Percentiles rank a stretch among this genome's conserved stretches.
These are phyloP conservation scores for Papio anubis DNA, from an alignment of 2,113 vertebrate genomes.

Conservation along the genomic window DNA sequence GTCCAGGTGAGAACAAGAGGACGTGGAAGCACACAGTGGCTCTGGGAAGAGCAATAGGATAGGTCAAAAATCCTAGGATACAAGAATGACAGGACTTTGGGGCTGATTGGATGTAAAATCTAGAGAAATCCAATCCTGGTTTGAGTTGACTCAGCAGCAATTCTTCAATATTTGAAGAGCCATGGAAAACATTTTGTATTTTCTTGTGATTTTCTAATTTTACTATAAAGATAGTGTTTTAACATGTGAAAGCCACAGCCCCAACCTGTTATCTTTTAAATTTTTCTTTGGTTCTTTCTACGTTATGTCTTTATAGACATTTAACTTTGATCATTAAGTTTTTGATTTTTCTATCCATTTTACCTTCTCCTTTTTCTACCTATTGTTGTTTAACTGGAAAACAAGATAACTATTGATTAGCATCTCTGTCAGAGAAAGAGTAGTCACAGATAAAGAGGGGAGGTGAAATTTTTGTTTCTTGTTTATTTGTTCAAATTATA, in stretches of 20 bases:
- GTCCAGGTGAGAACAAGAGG: not conserved
- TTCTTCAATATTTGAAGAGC: constrained; percentile 2
- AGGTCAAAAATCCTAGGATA: not conserved
- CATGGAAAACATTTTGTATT: constrained; percentile 4
- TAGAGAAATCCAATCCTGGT: not conserved
- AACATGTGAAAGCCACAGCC: not conserved
- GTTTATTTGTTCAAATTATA: not conserved
- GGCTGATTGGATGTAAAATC: not conserved
- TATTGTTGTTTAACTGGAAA: not conserved
- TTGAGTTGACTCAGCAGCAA: not conserved
- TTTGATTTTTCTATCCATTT: not conserved
- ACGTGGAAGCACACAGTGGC: too few species aligned
- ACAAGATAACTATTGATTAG: not conserved
- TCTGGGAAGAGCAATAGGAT: not conserved
- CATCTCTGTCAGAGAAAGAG: not conserved
- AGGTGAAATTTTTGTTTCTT: not conserved
- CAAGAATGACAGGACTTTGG: not conserved
- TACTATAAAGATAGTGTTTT: not conserved
- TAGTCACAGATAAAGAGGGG: not conserved
- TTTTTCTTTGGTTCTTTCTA: not conserved
- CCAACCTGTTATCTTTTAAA: not conserved
- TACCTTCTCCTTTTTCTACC: not conserved
- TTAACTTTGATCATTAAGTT: not conserved
- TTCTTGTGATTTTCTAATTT: not conserved
- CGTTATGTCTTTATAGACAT: not conserved